These are phyloP conservation scores for Tipula confusa DNA, from an alignment of 2,888 invertebrate species.

Conservation along the genomic window DNA sequence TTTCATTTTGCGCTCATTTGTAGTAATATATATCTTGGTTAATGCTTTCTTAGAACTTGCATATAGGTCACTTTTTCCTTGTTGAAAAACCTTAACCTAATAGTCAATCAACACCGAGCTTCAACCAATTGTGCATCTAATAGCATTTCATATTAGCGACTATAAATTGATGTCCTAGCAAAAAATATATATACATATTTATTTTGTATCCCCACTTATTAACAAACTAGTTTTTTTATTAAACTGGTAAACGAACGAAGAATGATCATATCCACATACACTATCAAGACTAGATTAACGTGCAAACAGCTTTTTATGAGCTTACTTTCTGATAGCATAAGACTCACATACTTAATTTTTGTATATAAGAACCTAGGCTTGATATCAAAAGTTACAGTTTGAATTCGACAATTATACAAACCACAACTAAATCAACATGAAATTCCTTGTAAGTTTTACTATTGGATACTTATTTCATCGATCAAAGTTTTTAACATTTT, in stretches of 20 bases:
- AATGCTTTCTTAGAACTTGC: too few species aligned
- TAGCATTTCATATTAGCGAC: too few species aligned
- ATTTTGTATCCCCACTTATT: too few species aligned
- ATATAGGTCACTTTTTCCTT: too few species aligned
- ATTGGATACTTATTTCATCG: not conserved
- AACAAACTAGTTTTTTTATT: not conserved
- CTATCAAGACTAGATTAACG: not conserved
- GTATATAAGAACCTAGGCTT: not conserved
- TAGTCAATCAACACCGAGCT: too few species aligned
- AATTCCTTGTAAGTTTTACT: not conserved
- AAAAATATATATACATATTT: too few species aligned
- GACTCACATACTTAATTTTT: not conserved
- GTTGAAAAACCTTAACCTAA: not conserved
- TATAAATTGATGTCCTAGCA: too few species aligned
- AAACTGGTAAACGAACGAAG: too few species aligned
- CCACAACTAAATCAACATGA: not conserved
- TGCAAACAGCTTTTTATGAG: not conserved
- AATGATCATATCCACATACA: not conserved
- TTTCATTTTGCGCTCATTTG: not conserved
- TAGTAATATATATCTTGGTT: too few species aligned
- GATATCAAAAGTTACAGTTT: not conserved
- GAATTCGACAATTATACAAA: not conserved
- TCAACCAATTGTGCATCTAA: too few species aligned
- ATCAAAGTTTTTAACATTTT: too few species aligned
- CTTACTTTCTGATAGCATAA: not conserved